phyloP scores from a whole-genome alignment of 2,113 vertebrate species.

The Ceyx cyanopectus region DNA sequence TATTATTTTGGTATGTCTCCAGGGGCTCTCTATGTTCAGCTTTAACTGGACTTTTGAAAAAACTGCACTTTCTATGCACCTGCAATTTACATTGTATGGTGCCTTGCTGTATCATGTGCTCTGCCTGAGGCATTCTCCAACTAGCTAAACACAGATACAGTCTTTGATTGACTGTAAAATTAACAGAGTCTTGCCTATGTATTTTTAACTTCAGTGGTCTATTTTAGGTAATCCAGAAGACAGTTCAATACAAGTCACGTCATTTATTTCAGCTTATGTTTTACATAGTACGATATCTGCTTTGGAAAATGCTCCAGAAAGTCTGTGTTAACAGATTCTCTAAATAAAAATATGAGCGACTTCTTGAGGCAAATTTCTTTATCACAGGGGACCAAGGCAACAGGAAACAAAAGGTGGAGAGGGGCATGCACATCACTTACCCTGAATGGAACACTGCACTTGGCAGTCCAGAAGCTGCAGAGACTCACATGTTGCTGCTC shows the following conservation, averaged over 20 bases:
- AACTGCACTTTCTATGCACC: neutral
- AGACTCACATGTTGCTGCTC: neutral
- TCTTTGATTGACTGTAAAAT: neutral
- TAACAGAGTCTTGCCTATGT: neutral
- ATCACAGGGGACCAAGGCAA: neutral
- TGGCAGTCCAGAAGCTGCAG: neutral
- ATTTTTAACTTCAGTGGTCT: neutral
- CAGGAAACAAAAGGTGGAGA: neutral
- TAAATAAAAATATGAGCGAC: fast-evolving
- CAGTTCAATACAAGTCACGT: neutral
- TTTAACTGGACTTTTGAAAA: neutral
- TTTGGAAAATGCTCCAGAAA: neutral
- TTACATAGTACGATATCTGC: neutral
- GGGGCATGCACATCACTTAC: neutral
- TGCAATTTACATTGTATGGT: neutral
- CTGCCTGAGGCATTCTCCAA: neutral
- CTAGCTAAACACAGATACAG: neutral
- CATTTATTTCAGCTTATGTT: neutral
- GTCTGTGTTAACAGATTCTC: neutral
- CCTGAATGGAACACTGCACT: fast-evolving
- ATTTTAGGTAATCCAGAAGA: neutral
- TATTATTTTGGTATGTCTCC: neutral
- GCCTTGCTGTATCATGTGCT: neutral
- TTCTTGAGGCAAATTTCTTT: neutral
- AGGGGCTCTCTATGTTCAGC: neutral